Base-by-base conservation (phyloP, 2,113 vertebrate species). In the Grammomys dolichurus region DNA sequence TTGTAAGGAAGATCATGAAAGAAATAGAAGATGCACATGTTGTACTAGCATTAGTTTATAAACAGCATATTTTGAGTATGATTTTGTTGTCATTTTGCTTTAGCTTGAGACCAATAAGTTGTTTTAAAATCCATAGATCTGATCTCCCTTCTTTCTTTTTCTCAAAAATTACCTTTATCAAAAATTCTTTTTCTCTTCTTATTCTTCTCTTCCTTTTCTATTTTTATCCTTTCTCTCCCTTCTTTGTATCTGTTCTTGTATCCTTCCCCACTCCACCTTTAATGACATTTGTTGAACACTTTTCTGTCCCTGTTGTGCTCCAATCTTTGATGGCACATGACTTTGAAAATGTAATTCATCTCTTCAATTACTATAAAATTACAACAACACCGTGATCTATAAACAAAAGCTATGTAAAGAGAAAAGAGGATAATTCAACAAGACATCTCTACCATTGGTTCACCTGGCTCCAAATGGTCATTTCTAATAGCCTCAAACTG, bases 11-110 rank as follows among this genome's bases (percentile, higher is more conserved):
- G 78, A 67, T 5, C 17, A 93, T 63, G 16, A 78, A 84, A 9
- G 40, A 75, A 85, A 84, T n/a, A 24, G 22, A 86, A 85, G 9
- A 33, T 20, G 5, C 11, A 16, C 51, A 63, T 87, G 19, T 11
- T 72, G 80, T 12, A 85, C 65, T 54, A 4, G 4, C 13, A 51
- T 90, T 92, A 76, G 85, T 87, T 91, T 13, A 67, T 63, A 28
- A 88, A 51, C n/a, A 17, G 63, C 72, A 54, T 69, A 0, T n/a
- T 94, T 92, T 70, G 16, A 87, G 9, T 54, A 56, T 69, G 4
- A 20, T 86, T 85, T 76, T 87, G 85, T 43, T 84, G 14, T 90
- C 40, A 87, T 73, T 95, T 92, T 7, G 43, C 91, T 60, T 73
- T 20, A 67, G 17, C 26, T 82, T 89, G 4, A 43, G 33, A 40